These are phyloP conservation scores for Plectropomus leopardus DNA, from an alignment of 2,113 vertebrate genomes.

Conservation along the genomic window DNA sequence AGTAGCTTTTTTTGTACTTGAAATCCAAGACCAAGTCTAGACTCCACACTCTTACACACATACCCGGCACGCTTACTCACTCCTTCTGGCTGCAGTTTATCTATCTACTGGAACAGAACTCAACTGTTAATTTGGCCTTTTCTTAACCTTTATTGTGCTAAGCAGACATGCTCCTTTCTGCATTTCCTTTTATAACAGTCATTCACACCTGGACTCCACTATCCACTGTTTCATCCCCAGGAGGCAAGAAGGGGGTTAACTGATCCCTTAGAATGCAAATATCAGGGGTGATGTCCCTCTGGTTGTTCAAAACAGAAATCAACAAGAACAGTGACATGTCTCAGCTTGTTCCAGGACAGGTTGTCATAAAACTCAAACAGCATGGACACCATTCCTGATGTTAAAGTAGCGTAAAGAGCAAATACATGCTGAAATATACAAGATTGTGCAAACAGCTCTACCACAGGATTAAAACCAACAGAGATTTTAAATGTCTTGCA, in stretches of 20 bases:
- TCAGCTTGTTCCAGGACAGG: slow-evolving; percentile 59
- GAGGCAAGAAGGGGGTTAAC: slow-evolving; percentile 47
- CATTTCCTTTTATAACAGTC: slow-evolving; percentile 51
- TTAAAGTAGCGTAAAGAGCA: slow-evolving; percentile 26
- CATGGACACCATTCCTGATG: slow-evolving; percentile 38
- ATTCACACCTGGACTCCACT: slow-evolving; percentile 60
- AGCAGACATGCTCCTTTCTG: slow-evolving; percentile 34
- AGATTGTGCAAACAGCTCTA: slow-evolving; percentile 28
- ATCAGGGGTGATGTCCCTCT: slow-evolving; percentile 37
- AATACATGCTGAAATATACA: slow-evolving; percentile 24
- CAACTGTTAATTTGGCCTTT: slow-evolving; percentile 48
- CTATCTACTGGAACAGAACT: slow-evolving; percentile 50
- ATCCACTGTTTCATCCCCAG: slow-evolving; percentile 50
- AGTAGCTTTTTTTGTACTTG: slow-evolving; percentile 58
- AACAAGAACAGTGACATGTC: slow-evolving; percentile 53
- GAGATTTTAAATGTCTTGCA: neutral
- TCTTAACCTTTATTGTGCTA: slow-evolving; percentile 42
- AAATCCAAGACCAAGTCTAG: slow-evolving; percentile 66
- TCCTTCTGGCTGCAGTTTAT: slow-evolving; percentile 51
- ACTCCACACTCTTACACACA: slow-evolving; percentile 40
- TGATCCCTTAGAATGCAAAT: slow-evolving; percentile 65
- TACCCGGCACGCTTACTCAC: slow-evolving; percentile 49
- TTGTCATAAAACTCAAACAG: slow-evolving; percentile 47
- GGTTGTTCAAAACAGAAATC: slow-evolving; percentile 55
- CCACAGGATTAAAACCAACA: neutral